Evolutionary conservation across 30 jellyfish, hydroid and myxozoan species (phyloP), one percentile per base, ranked within the genome.

Genomic region (Hydractinia symbiolongicarpus): DNA sequence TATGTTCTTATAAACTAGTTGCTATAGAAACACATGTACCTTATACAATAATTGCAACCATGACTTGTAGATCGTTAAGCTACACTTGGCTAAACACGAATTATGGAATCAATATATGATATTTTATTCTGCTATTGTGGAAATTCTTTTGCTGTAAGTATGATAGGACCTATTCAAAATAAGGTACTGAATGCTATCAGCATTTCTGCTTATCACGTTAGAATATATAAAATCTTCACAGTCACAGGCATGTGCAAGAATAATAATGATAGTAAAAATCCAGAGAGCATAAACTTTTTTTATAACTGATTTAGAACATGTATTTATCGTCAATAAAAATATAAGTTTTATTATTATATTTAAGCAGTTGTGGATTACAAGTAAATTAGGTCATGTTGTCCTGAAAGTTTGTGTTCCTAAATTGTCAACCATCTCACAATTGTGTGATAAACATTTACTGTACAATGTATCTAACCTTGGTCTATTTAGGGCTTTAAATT

Each of bases 61-160:
- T 30, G 9, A n/a, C 4, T 64, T 64, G 0, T n/a, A 71, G 80
- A 15, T 71, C 51, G 80, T 71, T 55, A 71, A 50, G n/a, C 61
- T 71, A n/a, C 80, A 71, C 54, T 19, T 71, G 17, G 56, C 54
- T 20, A 71, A 53, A 60, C 80, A 9, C 1, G 61, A 71, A 71
- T 15, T 71, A 7, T 71, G 56, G 80, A 71, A 71, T 50, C 80
- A 71, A 5, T 71, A 71, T 15, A 19, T 71, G 67, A 71, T 71
- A 71, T 71, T 71, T 58, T 71, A 71, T 71, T 55, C 80, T 71
- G 80, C 80, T 5, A 71, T 71, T 50, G 15, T 71, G n/a, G 80
- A 71, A 71, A n/a, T 71, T 30, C 40, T 71, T 53, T 50, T 71
- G 61, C 67, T 71, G 80, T 71, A 71, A 20, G 80, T 71, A n/a